Conservation (phyloP, 2,113 vertebrate species). For the Pygoscelis adeliae region DNA sequence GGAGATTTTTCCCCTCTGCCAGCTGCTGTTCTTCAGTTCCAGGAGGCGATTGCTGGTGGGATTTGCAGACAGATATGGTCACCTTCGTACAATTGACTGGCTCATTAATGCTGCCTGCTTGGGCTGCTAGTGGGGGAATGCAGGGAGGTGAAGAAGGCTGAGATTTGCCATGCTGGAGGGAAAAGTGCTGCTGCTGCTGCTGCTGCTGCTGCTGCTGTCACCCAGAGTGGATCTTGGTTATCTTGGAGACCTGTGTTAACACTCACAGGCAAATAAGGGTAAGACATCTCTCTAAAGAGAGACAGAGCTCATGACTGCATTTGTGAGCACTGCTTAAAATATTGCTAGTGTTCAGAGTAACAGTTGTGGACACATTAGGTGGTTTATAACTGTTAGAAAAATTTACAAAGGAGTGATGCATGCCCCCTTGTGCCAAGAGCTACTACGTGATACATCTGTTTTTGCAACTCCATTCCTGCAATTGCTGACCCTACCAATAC, state of each 20-base stretch:
- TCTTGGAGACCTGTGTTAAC: not conserved
- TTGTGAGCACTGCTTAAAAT: not conserved
- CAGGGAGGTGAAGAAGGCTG: not conserved
- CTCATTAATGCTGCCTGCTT: not conserved
- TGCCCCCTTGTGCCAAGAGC: not conserved
- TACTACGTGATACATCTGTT: not conserved
- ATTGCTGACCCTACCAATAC: not conserved
- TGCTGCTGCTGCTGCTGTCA: not conserved
- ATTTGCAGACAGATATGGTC: not conserved
- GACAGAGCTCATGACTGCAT: not conserved
- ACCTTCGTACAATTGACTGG: not conserved
- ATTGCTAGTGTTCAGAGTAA: not conserved
- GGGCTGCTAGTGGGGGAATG: not conserved
- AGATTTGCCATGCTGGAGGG: not conserved
- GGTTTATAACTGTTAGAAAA: not conserved
- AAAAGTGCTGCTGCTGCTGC: not conserved
- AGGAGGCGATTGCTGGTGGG: not conserved
- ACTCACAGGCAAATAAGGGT: not conserved
- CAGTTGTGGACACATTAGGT: not conserved
- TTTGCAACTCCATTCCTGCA: not conserved
- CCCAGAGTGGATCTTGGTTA: not conserved
- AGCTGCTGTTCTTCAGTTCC: not conserved
- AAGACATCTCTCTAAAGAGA: not conserved
- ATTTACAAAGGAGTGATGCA: not conserved
- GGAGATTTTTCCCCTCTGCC: not conserved